A percentile compares a stretch with the other conserved stretches of the same genome.
These are phyloP conservation scores for Phyllostomus hastatus DNA, from an alignment of 2,113 vertebrate species.

Conservation along the genomic window DNA sequence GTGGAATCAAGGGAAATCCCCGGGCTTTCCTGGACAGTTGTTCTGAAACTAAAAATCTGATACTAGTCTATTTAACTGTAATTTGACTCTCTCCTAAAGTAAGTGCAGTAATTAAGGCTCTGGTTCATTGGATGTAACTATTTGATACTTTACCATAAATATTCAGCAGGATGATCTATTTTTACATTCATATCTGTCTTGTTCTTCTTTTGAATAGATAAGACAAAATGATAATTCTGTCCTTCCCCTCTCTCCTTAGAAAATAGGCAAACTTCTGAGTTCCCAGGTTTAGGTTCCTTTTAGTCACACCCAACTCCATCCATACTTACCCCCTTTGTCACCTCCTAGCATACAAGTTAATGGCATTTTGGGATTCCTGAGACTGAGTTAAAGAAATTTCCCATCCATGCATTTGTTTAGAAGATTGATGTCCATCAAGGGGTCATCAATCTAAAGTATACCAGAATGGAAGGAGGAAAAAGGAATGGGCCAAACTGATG, in stretches of 20 bases:
- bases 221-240: background rate
- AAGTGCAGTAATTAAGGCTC: background rate
- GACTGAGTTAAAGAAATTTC: background rate
- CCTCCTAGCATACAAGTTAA: background rate
- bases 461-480: background rate
- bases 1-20: background rate
- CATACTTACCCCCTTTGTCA: no score
- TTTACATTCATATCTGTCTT: background rate
- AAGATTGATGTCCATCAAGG: background rate
- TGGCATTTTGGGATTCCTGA: background rate
- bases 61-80: background rate
- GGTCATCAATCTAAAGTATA: background rate
- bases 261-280: background rate
- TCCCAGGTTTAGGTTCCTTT: background rate
- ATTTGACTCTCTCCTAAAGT: background rate
- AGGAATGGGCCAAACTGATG: background rate
- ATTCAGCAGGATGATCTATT: background rate
- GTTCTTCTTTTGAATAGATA: background rate
- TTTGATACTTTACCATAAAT: background rate
- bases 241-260: background rate
- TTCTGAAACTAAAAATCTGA: background rate
- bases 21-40: background rate
- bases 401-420: background rate
- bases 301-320: background rate
- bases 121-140: background rate